These are phyloP conservation scores for Corythucha ciliata DNA, from an alignment of 2,888 invertebrate species.

Conservation along the genomic window DNA sequence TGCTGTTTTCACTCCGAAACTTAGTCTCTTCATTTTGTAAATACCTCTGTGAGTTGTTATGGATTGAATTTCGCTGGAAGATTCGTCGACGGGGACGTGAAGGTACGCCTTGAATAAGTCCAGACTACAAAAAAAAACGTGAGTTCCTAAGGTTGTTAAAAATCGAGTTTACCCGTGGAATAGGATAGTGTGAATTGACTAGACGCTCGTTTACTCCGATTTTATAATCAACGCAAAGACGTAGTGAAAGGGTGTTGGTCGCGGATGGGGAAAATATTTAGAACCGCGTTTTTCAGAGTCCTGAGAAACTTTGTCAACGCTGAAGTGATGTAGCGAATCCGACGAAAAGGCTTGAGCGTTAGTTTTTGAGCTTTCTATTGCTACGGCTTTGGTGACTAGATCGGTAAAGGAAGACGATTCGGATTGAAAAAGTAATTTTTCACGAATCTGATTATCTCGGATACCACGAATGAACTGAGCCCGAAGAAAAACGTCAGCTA, in stretches of 20 bases:
- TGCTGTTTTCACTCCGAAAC: constrained; percentile 23
- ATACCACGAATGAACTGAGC: constrained; percentile 18
- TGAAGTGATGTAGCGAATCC: no score
- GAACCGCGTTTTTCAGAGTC: no score
- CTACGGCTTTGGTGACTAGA: constrained; percentile 1
- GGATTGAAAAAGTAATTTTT: constrained; percentile 6
- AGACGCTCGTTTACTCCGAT: neutral
- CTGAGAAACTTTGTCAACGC: no score
- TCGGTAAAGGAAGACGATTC: constrained; percentile 1
- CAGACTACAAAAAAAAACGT: constrained; percentile 3
- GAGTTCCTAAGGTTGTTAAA: constrained; percentile 3
- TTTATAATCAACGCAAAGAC: constrained; percentile 2
- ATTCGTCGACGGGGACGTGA: constrained; percentile 11
- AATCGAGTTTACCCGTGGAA: constrained; percentile 11
- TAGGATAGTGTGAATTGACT: neutral
- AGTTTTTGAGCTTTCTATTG: constrained; percentile 9
- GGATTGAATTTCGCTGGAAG: constrained; percentile 10
- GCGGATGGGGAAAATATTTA: no score
- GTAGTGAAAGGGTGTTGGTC: no score
- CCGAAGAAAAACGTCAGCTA: constrained; percentile 10
- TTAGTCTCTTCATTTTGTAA: constrained; percentile 1
- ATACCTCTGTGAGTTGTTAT: constrained; percentile 8
- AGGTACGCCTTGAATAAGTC: constrained; percentile 17
- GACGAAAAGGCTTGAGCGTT: neutral
- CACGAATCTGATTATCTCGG: neutral